Evolutionary conservation across 2,113 vertebrate species (phyloP).

Genomic region (Corythornis cristatus): DNA sequence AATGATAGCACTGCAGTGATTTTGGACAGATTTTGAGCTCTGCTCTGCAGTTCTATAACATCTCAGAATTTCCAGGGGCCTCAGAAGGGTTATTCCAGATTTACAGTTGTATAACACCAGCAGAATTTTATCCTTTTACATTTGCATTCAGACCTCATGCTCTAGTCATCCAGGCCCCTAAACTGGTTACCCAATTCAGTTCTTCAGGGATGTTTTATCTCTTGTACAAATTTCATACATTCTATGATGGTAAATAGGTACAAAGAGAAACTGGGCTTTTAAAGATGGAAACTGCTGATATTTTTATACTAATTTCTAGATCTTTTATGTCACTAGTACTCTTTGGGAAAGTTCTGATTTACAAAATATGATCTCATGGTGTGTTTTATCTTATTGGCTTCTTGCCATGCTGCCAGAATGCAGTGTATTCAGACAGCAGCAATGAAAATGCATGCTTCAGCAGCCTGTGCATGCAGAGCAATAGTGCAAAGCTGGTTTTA

Average conservation of each 20-base stretch:
- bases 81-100: background rate
- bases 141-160: background rate
- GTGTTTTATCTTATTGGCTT: conserved; percentile 44
- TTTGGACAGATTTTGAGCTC: background rate
- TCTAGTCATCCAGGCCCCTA: background rate
- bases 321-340: background rate
- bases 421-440: background rate
- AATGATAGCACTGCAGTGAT: background rate
- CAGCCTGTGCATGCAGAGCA: background rate
- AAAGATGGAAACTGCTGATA: background rate
- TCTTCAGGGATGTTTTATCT: background rate
- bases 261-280: background rate
- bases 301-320: conserved; percentile 21
- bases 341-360: conserved; percentile 27
- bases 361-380: background rate
- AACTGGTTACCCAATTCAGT: background rate
- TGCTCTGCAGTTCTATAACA: background rate
- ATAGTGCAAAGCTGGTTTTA: conserved; percentile 24
- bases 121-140: background rate
- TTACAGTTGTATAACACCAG: background rate
- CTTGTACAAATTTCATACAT: background rate
- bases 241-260: background rate
- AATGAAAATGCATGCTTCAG: background rate
- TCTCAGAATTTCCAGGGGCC: background rate
- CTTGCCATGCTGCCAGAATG: conserved; percentile 5